These are phyloP conservation scores for Heliconius cydno DNA, from an alignment of 2,888 invertebrate species.

Conservation along the genomic window DNA sequence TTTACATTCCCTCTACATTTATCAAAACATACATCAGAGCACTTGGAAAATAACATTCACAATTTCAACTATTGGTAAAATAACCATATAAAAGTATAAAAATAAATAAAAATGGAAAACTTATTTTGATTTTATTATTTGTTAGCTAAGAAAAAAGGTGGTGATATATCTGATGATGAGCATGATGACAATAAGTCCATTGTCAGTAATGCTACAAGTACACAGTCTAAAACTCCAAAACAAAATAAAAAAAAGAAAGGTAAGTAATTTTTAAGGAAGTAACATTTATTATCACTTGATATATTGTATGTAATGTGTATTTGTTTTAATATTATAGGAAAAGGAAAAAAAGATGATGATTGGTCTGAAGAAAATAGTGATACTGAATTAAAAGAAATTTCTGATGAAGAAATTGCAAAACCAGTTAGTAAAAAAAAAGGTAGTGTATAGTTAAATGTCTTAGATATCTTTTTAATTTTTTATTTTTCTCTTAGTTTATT, in stretches of 20 bases:
- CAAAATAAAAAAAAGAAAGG: slow-evolving; percentile 78
- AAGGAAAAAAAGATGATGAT: slow-evolving; percentile 82
- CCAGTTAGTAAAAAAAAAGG: slow-evolving; percentile 78
- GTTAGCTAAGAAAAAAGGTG: slow-evolving; percentile 73
- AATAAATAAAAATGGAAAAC: background rate
- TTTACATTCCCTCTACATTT: too few relatives aligned
- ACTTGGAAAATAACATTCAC: too few relatives aligned
- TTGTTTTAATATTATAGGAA: slow-evolving; percentile 59
- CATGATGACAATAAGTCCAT: slow-evolving; percentile 70
- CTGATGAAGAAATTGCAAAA: slow-evolving; percentile 72
- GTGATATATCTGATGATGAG: slow-evolving; percentile 72
- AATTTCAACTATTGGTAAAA: background rate
- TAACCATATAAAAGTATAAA: background rate
- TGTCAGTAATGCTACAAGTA: slow-evolving; percentile 62
- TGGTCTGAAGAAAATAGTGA: slow-evolving; percentile 83
- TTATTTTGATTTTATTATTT: slow-evolving; percentile 50
- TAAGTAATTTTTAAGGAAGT: slow-evolving; percentile 45
- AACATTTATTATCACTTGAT: background rate
- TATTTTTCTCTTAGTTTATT: too few relatives aligned
- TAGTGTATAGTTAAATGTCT: slow-evolving; percentile 46
- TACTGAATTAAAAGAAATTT: slow-evolving; percentile 70
- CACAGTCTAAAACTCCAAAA: slow-evolving; percentile 63
- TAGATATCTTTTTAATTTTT: background rate
- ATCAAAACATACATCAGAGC: too few relatives aligned
- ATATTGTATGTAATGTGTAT: background rate